Conservation (phyloP, 1,140 invertebrate species). For the Ctenoplectra terminalis region DNA sequence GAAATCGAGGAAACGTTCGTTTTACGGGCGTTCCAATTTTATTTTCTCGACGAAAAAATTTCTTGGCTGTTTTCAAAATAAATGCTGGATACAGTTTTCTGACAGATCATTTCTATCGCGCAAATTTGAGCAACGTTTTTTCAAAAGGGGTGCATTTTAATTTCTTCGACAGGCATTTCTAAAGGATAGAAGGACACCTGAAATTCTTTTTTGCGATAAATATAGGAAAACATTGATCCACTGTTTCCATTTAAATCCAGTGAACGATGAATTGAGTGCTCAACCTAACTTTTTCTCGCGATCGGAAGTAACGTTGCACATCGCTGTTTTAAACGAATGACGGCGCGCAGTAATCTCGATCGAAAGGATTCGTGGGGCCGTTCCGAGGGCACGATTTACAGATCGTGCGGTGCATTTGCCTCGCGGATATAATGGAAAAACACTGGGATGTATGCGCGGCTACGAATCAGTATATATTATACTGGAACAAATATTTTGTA, state of each 20-base stretch:
- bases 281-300: no score
- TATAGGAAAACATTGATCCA: background rate
- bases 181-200: background rate
- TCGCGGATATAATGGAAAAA: conserved; percentile 55
- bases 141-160: no score
- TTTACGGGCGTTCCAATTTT: no score
- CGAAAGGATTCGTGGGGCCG: background rate
- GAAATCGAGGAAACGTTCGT: conserved; percentile 44
- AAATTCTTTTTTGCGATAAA: background rate
- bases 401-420: conserved; percentile 23
- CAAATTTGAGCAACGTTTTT: no score
- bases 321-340: no score
- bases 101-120: background rate
- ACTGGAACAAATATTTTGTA: conserved; percentile 65
- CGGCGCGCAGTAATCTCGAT: background rate
- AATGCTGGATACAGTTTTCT: no score
- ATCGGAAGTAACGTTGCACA: background rate
- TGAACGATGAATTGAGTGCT: background rate
- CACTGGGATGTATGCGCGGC: conserved; percentile 28
- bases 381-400: conserved; percentile 27
- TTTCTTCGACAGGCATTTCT: background rate
- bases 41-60: background rate
- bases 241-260: no score
- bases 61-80: background rate
- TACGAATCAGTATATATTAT: conserved; percentile 64